Conservation (phyloP, 2,888 invertebrate genomes). For the Heliconius cydno region DNA sequence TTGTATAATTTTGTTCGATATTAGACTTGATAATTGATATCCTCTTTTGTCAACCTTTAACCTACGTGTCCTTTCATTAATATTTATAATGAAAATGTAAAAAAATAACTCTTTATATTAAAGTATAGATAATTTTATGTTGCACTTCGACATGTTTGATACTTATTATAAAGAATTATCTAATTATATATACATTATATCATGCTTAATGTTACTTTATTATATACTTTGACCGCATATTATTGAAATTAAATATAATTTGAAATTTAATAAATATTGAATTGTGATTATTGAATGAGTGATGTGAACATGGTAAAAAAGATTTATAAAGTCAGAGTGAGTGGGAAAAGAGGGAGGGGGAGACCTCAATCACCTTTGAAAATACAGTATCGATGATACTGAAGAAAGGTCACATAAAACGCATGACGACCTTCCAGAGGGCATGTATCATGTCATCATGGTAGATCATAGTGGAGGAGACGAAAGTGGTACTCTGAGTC, state of each 20-base stretch:
- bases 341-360: too few relatives aligned
- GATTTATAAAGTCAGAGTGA: too few relatives aligned
- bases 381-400: too few relatives aligned
- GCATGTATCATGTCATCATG: too few relatives aligned
- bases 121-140: background rate
- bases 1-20: too few relatives aligned
- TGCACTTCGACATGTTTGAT: slow-evolving; percentile 16
- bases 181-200: slow-evolving; percentile 30
- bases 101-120: background rate
- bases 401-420: too few relatives aligned
- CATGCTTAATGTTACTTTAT: slow-evolving; percentile 7
- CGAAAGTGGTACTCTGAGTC: too few relatives aligned
- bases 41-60: background rate
- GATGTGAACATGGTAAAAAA: background rate
- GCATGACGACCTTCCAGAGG: too few relatives aligned
- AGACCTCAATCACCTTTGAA: too few relatives aligned
- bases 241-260: slow-evolving; percentile 21
- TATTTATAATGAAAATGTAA: background rate
- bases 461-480: too few relatives aligned
- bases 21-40: too few relatives aligned
- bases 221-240: slow-evolving; percentile 20
- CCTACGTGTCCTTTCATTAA: background rate
- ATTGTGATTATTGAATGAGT: background rate
- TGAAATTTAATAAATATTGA: slow-evolving; percentile 18
- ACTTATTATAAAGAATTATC: slow-evolving; percentile 25